phyloP scores from a whole-genome alignment of 2,888 invertebrate species.

The Tetropium fuscum region DNA sequence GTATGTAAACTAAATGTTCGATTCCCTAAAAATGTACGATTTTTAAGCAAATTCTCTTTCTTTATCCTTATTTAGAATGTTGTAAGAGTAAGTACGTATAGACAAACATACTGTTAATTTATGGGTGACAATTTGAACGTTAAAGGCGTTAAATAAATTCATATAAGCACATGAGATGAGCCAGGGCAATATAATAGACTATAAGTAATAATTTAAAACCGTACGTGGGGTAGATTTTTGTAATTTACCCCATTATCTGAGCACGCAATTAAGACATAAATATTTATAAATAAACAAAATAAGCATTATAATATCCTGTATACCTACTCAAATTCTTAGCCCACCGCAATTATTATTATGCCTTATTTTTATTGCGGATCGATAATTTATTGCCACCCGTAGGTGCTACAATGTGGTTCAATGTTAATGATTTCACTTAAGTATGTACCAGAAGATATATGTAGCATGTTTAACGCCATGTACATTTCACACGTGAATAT shows the following conservation, averaged over 20 bases:
- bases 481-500: constrained; percentile 30
- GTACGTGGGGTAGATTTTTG: constrained; percentile 8
- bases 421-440: constrained; percentile 26
- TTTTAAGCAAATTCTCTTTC: too few species aligned
- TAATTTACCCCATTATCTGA: constrained; percentile 10
- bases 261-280: constrained; percentile 21
- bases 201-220: too few species aligned
- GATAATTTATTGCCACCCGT: constrained; percentile 33
- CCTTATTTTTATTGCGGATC: constrained; percentile 30
- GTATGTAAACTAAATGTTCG: too few species aligned
- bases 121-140: too few species aligned
- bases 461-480: constrained; percentile 10
- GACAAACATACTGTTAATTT: too few species aligned
- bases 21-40: too few species aligned
- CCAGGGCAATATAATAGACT: too few species aligned
- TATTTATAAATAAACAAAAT: constrained; percentile 19
- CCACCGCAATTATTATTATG: constrained; percentile 30
- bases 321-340: constrained; percentile 35
- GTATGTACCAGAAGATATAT: constrained; percentile 7
- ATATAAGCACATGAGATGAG: too few species aligned
- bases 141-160: too few species aligned
- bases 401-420: constrained; percentile 34
- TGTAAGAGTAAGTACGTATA: too few species aligned
- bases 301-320: constrained; percentile 24
- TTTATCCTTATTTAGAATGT: too few species aligned